Evolutionary conservation across 2,888 invertebrate species (phyloP).

Genomic region (Netelia fuscicornis): DNA sequence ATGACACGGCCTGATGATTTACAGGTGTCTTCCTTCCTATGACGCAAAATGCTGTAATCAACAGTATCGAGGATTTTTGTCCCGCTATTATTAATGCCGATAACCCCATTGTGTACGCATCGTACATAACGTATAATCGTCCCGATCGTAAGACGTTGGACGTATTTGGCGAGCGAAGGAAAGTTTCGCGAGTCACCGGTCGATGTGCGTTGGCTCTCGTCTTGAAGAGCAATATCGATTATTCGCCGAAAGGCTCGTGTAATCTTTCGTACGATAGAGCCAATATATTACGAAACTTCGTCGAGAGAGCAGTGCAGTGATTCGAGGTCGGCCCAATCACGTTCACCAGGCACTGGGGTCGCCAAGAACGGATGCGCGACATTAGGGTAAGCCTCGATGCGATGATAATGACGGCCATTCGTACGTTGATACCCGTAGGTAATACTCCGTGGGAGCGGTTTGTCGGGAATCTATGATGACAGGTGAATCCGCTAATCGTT

Average conservation of each 20-base stretch:
- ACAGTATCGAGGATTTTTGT: conserved; percentile 42
- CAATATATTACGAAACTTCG: conserved; percentile 29
- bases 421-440: conserved; percentile 45
- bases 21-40: conserved; percentile 27
- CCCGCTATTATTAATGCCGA: conserved; percentile 14
- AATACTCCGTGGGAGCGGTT: conserved; percentile 78
- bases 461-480: conserved; percentile 79
- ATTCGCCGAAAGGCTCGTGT: conserved; percentile 10
- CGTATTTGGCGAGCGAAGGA: conserved; percentile 14
- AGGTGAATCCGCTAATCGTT: conserved; percentile 83
- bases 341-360: not conserved
- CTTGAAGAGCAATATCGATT: conserved; percentile 23
- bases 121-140: not conserved
- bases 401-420: conserved; percentile 77
- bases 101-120: conserved; percentile 6
- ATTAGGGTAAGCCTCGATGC: conserved; percentile 79
- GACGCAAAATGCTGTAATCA: conserved; percentile 54
- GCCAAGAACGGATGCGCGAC: conserved; percentile 75
- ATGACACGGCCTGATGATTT: conserved; percentile 38
- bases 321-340: conserved; percentile 36
- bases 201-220: conserved; percentile 14
- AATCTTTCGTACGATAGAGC: conserved; percentile 5
- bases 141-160: not conserved
- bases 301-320: conserved; percentile 5
- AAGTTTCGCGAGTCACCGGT: conserved; percentile 19